Evolutionary conservation across 2,113 vertebrate species (phyloP).

Genomic region (Oreochromis tanganicae): DNA sequence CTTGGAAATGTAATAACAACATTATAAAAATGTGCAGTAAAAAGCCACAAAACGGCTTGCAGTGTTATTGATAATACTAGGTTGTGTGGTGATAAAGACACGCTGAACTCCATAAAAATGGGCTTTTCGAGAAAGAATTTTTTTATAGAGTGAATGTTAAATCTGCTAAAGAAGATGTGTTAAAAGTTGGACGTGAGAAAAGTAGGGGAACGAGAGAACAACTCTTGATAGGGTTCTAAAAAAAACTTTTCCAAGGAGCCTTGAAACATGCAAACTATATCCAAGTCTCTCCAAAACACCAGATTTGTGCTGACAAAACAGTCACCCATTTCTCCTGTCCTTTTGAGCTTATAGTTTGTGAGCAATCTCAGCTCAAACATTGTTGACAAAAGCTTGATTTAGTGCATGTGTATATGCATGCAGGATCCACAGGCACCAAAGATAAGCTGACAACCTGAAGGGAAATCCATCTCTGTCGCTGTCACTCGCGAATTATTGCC

Average conservation of each 20-base stretch:
- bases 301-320: conserved; percentile 23
- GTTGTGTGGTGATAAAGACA: neutral
- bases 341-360: conserved; percentile 22
- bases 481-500: conserved; percentile 63
- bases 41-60: neutral
- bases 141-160: neutral
- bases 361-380: conserved; percentile 63
- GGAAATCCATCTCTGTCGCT: conserved; percentile 66
- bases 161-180: neutral
- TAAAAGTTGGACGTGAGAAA: neutral
- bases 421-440: conserved; percentile 48
- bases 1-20: neutral
- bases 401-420: conserved; percentile 45
- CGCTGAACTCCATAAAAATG: neutral
- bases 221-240: neutral
- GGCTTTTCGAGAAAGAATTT: neutral
- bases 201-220: neutral
- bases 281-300: neutral
- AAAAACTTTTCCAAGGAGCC: neutral
- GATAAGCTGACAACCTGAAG: conserved; percentile 64
- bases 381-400: conserved; percentile 67
- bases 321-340: neutral
- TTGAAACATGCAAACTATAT: neutral
- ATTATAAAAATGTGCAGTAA: neutral
- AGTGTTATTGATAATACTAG: neutral